Percentiles rank a stretch among this genome's conserved stretches.
Conservation (phyloP, 2,888 invertebrate species). For the Eutolmus rufibarbis region DNA sequence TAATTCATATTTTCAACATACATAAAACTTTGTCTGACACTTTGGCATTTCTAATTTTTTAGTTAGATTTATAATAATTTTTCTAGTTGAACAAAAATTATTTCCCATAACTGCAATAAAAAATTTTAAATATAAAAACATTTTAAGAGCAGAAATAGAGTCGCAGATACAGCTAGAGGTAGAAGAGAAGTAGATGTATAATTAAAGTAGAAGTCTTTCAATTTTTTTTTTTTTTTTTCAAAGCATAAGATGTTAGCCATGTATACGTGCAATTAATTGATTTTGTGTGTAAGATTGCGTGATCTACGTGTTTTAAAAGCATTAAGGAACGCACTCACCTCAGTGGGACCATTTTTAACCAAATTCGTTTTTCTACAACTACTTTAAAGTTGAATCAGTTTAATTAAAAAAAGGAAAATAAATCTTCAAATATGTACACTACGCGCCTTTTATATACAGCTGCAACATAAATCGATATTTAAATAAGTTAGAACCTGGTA, state of each 20-base stretch:
- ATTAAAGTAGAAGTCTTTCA: neutral
- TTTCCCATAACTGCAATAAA: neutral
- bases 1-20: too few species aligned
- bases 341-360: neutral
- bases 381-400: neutral
- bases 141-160: neutral
- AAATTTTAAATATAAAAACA: neutral
- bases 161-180: neutral
- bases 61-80: neutral
- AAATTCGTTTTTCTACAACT: neutral
- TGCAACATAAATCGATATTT: neutral
- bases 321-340: slow-evolving; percentile 32
- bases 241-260: neutral
- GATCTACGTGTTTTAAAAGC: slow-evolving; percentile 22
- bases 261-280: slow-evolving; percentile 33
- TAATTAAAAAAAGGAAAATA: neutral
- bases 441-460: neutral
- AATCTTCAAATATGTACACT: neutral
- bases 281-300: slow-evolving; percentile 22
- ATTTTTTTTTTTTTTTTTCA: neutral
- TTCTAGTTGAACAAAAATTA: neutral
- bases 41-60: neutral
- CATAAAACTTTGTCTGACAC: neutral
- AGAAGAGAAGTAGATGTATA: neutral
- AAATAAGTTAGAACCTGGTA: neutral